Evolutionary conservation across 2,797 vertebrate species (phyloP).

Genomic region (Morus bassanus): DNA sequence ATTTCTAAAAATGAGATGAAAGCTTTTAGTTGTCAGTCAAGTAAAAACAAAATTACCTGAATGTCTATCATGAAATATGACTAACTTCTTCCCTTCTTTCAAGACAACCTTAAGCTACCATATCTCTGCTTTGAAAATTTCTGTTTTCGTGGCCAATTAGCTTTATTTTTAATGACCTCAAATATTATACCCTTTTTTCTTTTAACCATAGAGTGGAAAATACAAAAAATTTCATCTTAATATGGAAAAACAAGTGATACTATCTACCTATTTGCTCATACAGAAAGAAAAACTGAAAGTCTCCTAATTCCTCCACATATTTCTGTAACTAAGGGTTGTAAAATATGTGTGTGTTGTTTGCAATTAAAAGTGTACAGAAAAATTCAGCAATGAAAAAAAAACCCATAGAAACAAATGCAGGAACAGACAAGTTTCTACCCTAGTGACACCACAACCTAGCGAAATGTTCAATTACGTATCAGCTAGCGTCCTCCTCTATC

Average conservation of each 20-base stretch:
- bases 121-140: neutral
- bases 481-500: neutral
- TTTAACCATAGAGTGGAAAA: neutral
- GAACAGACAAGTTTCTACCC: neutral
- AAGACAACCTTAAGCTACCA: neutral
- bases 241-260: neutral
- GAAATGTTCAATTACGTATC: accelerated
- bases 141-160: neutral
- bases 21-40: neutral
- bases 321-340: neutral
- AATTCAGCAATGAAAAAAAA: neutral
- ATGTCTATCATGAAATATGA: neutral
- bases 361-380: neutral
- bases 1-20: neutral
- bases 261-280: neutral
- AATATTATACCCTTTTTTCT: neutral
- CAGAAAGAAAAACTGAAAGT: neutral
- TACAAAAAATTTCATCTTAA: neutral
- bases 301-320: neutral
- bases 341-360: neutral
- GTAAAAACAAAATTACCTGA: neutral
- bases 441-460: neutral
- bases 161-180: neutral
- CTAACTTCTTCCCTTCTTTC: neutral
- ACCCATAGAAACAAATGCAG: neutral